phyloP scores from a whole-genome alignment of 2,113 vertebrate genomes.

The Tringa solitaria region DNA sequence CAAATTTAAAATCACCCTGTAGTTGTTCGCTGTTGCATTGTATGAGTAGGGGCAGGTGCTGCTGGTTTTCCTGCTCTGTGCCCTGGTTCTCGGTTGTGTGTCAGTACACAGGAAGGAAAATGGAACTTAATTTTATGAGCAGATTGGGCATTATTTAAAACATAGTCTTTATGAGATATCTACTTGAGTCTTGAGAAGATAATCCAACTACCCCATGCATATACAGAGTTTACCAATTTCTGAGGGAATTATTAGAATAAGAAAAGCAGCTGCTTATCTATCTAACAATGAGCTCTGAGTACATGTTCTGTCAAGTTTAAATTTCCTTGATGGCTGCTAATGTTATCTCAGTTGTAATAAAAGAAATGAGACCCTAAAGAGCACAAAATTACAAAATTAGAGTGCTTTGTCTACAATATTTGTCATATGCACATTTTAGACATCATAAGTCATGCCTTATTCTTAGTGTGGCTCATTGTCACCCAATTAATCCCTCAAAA shows the following conservation, averaged over 20 bases:
- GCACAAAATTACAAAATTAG: neutral
- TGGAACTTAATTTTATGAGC: neutral
- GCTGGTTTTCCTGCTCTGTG: neutral
- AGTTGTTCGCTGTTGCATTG: neutral
- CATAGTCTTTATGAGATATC: neutral
- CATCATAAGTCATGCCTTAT: neutral
- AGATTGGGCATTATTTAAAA: neutral
- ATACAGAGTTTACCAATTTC: neutral
- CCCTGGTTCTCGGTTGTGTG: neutral
- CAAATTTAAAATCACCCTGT: neutral
- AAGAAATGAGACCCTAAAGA: neutral
- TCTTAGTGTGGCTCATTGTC: neutral
- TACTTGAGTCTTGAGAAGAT: neutral
- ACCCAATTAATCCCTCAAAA: neutral
- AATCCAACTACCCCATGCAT: neutral
- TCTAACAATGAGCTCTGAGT: neutral
- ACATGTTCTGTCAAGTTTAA: neutral
- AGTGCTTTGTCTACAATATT: neutral
- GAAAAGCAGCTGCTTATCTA: neutral
- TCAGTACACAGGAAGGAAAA: neutral
- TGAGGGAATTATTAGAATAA: neutral
- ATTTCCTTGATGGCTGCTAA: neutral
- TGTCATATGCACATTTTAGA: neutral
- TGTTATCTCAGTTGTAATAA: neutral
- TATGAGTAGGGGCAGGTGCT: neutral